Evolutionary conservation across 2,888 invertebrate genomes (phyloP).

Genomic region (Leptinotarsa juncta): DNA sequence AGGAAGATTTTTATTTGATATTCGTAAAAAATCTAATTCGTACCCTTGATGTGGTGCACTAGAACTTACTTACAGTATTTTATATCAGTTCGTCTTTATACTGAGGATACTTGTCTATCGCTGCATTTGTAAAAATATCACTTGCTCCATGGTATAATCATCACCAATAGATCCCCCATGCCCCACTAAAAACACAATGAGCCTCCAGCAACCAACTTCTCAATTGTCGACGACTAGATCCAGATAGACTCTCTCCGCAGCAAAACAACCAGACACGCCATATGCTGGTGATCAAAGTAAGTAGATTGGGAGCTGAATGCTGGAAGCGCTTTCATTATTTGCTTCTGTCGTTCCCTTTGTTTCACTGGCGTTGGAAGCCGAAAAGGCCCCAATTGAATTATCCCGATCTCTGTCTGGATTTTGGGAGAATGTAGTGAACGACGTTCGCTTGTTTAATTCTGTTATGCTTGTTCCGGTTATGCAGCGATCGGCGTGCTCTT

Average conservation of each 20-base stretch:
- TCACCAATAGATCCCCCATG: not conserved
- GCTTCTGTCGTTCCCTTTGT: slow-evolving; percentile 10
- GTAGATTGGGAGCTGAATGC: slow-evolving; percentile 13
- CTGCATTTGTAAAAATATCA: no score
- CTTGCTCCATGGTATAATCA: not conserved
- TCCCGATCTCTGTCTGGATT: slow-evolving; percentile 9
- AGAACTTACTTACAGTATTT: no score
- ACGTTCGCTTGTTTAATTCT: slow-evolving; percentile 8
- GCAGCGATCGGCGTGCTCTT: not conserved
- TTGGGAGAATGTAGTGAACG: not conserved
- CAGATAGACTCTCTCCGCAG: not conserved
- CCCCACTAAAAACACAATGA: not conserved
- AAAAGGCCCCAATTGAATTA: slow-evolving; percentile 13
- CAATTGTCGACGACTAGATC: no score
- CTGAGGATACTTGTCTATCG: no score
- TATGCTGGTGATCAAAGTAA: slow-evolving; percentile 8
- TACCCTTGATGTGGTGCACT: no score
- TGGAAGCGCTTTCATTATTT: slow-evolving; percentile 8
- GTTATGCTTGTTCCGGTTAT: not conserved
- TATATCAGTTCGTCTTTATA: no score
- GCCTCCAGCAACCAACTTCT: no score
- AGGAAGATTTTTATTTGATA: no score
- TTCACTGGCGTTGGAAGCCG: not conserved
- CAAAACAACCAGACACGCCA: not conserved
- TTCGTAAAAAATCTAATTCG: no score